Base-by-base conservation (phyloP, 2,888 invertebrate genomes). In the Spodoptera picta region DNA sequence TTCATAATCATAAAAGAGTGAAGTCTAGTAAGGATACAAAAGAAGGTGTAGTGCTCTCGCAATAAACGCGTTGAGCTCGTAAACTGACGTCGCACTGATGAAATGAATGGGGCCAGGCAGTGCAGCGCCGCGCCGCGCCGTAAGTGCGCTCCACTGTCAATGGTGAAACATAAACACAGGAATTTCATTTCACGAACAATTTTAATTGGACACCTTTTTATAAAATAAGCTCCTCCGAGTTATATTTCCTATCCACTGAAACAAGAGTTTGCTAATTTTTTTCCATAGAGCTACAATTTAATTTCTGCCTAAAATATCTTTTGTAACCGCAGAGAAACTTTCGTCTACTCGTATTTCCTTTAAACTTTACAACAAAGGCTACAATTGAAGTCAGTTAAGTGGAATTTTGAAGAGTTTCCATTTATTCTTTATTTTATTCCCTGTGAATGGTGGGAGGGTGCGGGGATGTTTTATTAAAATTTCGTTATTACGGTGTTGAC, bases 401-500 rank as follows among this genome's bases (percentile, higher is more conserved):
- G 79, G 79, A 85, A 84, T 82, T 83, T 87, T 79, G 70, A 69
- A 80, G 81, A 84, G 82, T 85, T 83, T 83, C 70, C 81, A 78
- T 87, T 82, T 83, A 83, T 84, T 85, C 80, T 86, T 85, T 82
- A 85, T 83, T 83, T 79, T 81, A 79, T 84, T 83, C 81, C 74
- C 73, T 78, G 77, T 74, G 73, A 79, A 82, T 81, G 82, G 80
- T 71, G 81, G 76, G 69, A 74, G 78, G 78, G 80, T 71, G 81
- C 73, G 77, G 77, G 75, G 83, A 88, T 89, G 85, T 88, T 90
- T 90, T 92, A 91, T 92, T 90, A 91, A 91, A 91, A 89, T 89
- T 89, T 89, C 81, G 86, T 89, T 89, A 90, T 90, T 86, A 88
- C 87, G 80, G 79, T 85, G 90, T 89, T 84, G 88, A 85, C 83